Evolutionary conservation across 2,113 vertebrate genomes (phyloP), one percentile per base, ranked within the genome.

Genomic region (Girardinichthys multiradiatus): DNA sequence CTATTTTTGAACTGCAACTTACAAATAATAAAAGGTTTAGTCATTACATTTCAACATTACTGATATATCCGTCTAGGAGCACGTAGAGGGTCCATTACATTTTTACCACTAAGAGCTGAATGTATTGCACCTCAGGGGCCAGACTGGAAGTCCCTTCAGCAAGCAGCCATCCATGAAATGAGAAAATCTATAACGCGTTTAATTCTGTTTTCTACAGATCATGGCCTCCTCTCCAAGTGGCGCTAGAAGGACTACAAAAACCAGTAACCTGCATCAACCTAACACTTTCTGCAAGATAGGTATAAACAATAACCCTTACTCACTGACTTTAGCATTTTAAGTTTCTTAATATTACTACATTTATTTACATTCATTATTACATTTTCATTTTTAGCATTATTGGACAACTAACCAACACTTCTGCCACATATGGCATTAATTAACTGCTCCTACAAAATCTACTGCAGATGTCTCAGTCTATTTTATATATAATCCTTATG

Each of bases 131-230:
- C 77, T 79, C 63, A 45, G 72, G 72, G 48, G 33, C 70, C 64
- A 74, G 60, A 79, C 64, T 63, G 66, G 68, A 88, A 74, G 77
- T 67, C 77, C 77, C 74, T 78, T 59, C 81, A 88, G 85, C 84
- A 68, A 74, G 79, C 87, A 92, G 76, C 79, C 91, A 92, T 85
- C 89, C 90, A 90, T 91, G 87, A 93, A 92, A 92, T 91, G 87
- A 91, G 82, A 90, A 92, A 93, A 93, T 91, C 90, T 90, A 92
- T 92, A 93, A 88, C 85, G 83, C 81, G 86, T 87, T 90, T 91
- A 88, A 86, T 90, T 89, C 79, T 85, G 73, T 75, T 84, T 83
- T 90, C 82, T 87, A 77, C 85, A 89, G 85, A 90, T 89, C 79
- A 83, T 74, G 63, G 45, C 63, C 67, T 37, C 72, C 80, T 81